Evolutionary conservation across 2,797 vertebrate genomes (phyloP).

Genomic region (Platyrinchus mystaceus): DNA sequence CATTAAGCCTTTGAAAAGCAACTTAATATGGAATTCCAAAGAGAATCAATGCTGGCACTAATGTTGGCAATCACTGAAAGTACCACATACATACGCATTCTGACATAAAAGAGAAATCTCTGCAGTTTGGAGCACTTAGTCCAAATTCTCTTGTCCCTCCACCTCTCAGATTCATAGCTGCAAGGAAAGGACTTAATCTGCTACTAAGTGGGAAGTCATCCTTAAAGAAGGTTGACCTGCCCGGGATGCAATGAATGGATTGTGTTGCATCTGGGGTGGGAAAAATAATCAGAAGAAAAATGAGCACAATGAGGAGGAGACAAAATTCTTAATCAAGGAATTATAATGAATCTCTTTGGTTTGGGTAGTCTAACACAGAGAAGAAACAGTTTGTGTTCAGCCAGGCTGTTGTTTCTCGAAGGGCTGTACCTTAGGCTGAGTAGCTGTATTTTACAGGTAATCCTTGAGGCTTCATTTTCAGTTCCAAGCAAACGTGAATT

Average conservation of each 20-base stretch:
- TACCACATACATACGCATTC: accelerated
- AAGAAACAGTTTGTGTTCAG: not conserved
- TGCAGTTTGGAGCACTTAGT: not conserved
- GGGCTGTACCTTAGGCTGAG: not conserved
- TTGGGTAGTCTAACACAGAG: not conserved
- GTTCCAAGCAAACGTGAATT: not conserved
- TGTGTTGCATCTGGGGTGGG: not conserved
- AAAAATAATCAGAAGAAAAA: not conserved
- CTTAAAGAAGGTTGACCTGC: not conserved
- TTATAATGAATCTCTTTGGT: not conserved
- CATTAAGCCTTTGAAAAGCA: not conserved
- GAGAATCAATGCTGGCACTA: not conserved
- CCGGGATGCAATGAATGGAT: not conserved
- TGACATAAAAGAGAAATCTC: not conserved
- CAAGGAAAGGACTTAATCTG: not conserved
- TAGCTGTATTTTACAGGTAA: not conserved
- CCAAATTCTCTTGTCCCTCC: not conserved
- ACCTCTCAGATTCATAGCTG: not conserved
- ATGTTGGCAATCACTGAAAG: not conserved
- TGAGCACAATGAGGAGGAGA: not conserved
- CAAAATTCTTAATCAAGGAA: not conserved
- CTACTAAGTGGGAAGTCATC: not conserved
- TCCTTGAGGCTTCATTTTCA: not conserved
- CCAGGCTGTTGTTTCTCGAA: not conserved
- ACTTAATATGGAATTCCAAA: not conserved